phyloP scores from a whole-genome alignment of 2,888 invertebrate genomes.

The Blastobasis adustella region DNA sequence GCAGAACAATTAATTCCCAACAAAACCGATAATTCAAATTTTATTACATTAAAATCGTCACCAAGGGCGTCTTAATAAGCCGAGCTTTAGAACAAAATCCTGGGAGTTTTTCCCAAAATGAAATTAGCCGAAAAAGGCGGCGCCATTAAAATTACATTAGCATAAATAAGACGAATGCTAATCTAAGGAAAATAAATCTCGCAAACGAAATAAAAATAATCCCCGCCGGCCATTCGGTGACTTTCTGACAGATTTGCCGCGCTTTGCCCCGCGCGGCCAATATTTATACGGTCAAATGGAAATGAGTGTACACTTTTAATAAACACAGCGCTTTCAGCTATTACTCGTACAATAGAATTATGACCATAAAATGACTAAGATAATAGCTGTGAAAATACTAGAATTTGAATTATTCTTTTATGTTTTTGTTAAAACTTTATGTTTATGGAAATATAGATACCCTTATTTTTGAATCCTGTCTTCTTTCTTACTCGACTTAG shows the following conservation, averaged over 20 bases:
- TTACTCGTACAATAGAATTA: no score
- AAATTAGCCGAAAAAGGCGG: conserved; percentile 71
- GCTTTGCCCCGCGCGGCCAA: conserved; percentile 1
- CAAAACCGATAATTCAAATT: conserved; percentile 52
- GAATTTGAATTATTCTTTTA: no score
- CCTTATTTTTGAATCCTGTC: no score
- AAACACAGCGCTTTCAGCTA: no score
- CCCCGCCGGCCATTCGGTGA: conserved; percentile 49
- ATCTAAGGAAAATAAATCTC: conserved; percentile 72
- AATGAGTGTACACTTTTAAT: no score
- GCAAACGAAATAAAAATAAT: conserved; percentile 66
- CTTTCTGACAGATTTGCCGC: conserved; percentile 45
- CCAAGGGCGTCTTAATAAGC: conserved; percentile 58
- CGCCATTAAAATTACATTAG: conserved; percentile 75
- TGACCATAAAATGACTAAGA: no score
- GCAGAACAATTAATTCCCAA: conserved; percentile 12
- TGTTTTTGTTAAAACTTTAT: no score
- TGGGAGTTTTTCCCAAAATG: conserved; percentile 63
- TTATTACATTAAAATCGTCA: conserved; percentile 53
- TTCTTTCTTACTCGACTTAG: no score
- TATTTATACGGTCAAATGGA: no score
- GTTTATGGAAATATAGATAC: no score
- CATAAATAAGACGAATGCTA: conserved; percentile 74
- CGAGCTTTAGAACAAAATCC: conserved; percentile 61
- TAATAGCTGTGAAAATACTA: no score